Evolutionary conservation across 2,797 vertebrate genomes (phyloP).

Genomic region (Anguilla megastoma): DNA sequence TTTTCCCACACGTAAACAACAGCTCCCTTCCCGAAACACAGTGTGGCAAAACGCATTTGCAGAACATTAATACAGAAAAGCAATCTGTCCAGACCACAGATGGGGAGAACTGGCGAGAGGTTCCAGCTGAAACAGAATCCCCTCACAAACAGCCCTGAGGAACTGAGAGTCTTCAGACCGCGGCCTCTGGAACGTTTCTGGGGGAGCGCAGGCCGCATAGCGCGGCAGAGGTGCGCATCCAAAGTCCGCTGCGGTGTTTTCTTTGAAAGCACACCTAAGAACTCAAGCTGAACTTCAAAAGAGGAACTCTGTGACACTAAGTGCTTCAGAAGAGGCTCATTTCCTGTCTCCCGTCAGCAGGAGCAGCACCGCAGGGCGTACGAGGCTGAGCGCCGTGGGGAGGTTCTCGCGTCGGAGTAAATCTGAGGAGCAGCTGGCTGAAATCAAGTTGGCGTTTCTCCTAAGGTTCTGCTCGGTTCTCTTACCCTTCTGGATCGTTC

Average conservation of each 20-base stretch:
- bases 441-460: not conserved
- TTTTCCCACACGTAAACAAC: not conserved
- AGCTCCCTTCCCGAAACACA: not conserved
- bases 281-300: not conserved
- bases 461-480: not conserved
- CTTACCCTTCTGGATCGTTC: conserved; percentile 93
- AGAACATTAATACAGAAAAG: not conserved
- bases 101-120: not conserved
- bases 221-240: not conserved
- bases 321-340: not conserved
- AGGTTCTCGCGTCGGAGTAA: not conserved
- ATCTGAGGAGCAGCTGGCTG: not conserved
- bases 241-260: not conserved
- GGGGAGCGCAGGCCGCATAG: not conserved
- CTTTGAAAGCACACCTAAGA: not conserved
- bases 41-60: not conserved
- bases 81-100: not conserved
- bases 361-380: not conserved
- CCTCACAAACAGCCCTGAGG: not conserved
- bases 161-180: not conserved
- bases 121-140: not conserved
- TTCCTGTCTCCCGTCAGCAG: not conserved
- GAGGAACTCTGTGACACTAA: not conserved
- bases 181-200: not conserved
- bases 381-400: not conserved